Percentiles rank a stretch among this genome's conserved stretches.
phyloP scores from a whole-genome alignment of 1,140 invertebrate species.

The Venturia canescens region DNA sequence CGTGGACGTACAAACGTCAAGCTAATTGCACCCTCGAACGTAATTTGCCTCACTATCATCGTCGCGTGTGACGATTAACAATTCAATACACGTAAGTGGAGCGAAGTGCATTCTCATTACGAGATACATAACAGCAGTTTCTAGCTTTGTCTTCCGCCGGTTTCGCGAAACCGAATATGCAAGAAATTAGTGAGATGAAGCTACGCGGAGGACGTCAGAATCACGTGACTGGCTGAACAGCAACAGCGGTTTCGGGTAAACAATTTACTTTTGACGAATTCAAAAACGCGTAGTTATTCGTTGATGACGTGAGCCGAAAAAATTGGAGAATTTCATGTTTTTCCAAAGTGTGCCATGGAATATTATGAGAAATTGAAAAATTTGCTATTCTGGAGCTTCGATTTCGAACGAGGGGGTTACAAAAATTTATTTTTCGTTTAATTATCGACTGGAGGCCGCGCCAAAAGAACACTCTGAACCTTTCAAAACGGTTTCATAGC shows the following conservation, averaged over 20 bases:
- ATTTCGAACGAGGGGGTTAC: too few relatives aligned
- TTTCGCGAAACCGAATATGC: not conserved
- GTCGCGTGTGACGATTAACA: conserved; percentile 31
- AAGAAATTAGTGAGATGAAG: not conserved
- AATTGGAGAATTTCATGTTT: too few relatives aligned
- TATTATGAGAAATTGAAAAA: too few relatives aligned
- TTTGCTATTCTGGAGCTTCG: too few relatives aligned
- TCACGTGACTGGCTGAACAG: not conserved
- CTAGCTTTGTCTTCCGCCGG: not conserved
- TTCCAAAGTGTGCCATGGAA: too few relatives aligned
- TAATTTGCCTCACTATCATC: conserved; percentile 36
- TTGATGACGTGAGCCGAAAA: too few relatives aligned
- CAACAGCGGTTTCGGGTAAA: not conserved
- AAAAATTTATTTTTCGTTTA: too few relatives aligned
- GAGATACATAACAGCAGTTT: not conserved
- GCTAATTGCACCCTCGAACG: conserved; percentile 37
- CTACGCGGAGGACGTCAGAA: not conserved
- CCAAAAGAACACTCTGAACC: too few relatives aligned
- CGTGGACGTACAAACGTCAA: not conserved
- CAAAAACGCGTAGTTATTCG: too few relatives aligned
- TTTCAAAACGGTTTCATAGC: too few relatives aligned
- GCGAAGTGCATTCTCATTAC: conserved; percentile 15
- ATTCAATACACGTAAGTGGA: conserved; percentile 34
- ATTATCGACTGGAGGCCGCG: too few relatives aligned
- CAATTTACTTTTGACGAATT: too few relatives aligned